Evolutionary conservation across 2,888 invertebrate genomes (phyloP).

Genomic region (Aphidoletes aphidimyza): DNA sequence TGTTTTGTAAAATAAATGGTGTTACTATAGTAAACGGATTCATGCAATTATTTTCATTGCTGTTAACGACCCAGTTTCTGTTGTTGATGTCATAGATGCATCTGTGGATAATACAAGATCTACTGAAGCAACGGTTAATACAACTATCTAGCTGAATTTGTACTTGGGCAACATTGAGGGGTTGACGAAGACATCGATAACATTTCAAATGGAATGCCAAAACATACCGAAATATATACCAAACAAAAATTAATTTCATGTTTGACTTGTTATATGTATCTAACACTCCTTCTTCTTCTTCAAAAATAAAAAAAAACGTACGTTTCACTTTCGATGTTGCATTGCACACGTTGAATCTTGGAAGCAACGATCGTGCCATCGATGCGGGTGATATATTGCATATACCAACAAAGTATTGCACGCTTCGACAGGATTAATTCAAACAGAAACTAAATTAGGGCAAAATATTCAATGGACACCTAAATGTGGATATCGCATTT

Average conservation of each 20-base stretch:
- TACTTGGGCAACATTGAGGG: too few species aligned
- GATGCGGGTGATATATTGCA: not conserved
- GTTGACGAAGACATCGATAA: not conserved
- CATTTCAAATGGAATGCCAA: slow-evolving; percentile 18
- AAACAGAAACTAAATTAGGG: not conserved
- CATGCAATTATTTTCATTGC: slow-evolving; percentile 31
- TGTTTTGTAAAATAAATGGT: not conserved
- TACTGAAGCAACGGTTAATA: not conserved
- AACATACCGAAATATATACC: not conserved
- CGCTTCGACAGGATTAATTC: not conserved
- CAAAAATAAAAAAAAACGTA: too few species aligned
- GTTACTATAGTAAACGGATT: slow-evolving; percentile 27
- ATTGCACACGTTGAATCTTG: not conserved
- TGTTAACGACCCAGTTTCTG: not conserved
- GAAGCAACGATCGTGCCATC: not conserved
- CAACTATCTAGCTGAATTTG: too few species aligned
- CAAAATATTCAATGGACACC: slow-evolving; percentile 12
- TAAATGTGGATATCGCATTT: too few species aligned
- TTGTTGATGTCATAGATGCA: not conserved
- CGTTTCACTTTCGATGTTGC: not conserved
- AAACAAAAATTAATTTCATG: slow-evolving; percentile 13
- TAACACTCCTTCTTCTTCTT: not conserved
- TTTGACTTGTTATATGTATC: slow-evolving; percentile 20
- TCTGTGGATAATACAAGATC: not conserved
- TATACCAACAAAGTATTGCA: not conserved